These are phyloP conservation scores for Coleophora deauratella DNA, from an alignment of 2,888 invertebrate genomes.

Conservation along the genomic window DNA sequence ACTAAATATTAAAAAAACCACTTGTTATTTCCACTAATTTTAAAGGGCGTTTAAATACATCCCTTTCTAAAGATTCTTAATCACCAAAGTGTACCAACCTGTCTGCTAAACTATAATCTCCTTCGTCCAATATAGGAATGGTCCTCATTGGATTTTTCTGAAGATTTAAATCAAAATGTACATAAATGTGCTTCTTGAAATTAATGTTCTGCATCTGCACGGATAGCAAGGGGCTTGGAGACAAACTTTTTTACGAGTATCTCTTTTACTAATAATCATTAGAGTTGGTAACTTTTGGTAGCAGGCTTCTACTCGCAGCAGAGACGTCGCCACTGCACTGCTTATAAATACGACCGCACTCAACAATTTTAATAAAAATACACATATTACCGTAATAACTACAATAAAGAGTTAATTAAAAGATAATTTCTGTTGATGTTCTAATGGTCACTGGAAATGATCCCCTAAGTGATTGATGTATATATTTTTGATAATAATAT, in stretches of 20 bases:
- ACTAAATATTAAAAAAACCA: no score
- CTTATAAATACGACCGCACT: not conserved
- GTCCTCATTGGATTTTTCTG: conserved; percentile 66
- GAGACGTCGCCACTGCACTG: not conserved
- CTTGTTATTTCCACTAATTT: no score
- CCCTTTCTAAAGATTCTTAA: no score
- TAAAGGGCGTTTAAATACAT: no score
- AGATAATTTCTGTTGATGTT: no score
- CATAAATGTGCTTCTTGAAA: not conserved
- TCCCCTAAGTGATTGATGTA: no score
- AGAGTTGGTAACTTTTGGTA: not conserved
- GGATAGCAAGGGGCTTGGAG: not conserved
- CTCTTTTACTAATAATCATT: not conserved
- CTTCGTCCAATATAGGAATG: conserved; percentile 50
- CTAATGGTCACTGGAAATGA: no score
- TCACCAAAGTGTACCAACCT: conserved; percentile 42
- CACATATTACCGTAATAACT: no score
- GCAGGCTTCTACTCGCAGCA: not conserved
- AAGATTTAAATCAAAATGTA: conserved; percentile 15
- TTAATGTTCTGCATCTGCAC: not conserved
- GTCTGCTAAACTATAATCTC: conserved; percentile 48
- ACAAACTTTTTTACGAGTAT: not conserved
- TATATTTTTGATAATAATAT: no score
- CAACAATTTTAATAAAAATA: no score
- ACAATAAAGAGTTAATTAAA: no score